phyloP scores from a whole-genome alignment of 2,797 vertebrate genomes.

The Squalus acanthias region DNA sequence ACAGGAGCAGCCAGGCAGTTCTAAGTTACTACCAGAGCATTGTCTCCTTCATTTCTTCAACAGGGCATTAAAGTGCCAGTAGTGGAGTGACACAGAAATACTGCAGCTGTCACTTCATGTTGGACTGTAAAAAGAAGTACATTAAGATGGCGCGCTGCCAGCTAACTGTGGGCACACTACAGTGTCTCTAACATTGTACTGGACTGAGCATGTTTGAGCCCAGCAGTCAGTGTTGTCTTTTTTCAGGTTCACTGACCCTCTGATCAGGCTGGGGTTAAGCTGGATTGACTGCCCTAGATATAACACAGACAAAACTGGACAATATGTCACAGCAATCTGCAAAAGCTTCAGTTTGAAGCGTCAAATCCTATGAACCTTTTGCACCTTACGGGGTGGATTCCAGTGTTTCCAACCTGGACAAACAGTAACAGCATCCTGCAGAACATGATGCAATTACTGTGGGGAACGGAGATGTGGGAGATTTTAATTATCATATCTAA shows the following conservation, averaged over 20 bases:
- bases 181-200: not conserved
- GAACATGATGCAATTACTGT: not conserved
- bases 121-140: not conserved
- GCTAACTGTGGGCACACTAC: not conserved
- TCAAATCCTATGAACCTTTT: not conserved
- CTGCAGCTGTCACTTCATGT: constrained; percentile 21
- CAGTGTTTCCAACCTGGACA: not conserved
- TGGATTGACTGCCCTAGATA: not conserved
- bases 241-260: constrained; percentile 21
- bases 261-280: constrained; percentile 26
- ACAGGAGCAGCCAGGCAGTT: not conserved
- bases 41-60: not conserved
- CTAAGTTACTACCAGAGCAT: not conserved
- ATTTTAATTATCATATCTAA: not conserved
- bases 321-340: constrained; percentile 31
- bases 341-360: constrained; percentile 14
- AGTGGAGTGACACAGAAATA: not conserved
- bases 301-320: constrained; percentile 1
- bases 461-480: not conserved
- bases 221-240: constrained; percentile 6
- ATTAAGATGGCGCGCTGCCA: not conserved
- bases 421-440: not conserved
- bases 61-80: not conserved
- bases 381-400: not conserved
- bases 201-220: not conserved